Percentiles rank a stretch among this genome's conserved stretches.
Conservation (phyloP, 1,140 invertebrate species). For the Phenacoccus solenopsis region DNA sequence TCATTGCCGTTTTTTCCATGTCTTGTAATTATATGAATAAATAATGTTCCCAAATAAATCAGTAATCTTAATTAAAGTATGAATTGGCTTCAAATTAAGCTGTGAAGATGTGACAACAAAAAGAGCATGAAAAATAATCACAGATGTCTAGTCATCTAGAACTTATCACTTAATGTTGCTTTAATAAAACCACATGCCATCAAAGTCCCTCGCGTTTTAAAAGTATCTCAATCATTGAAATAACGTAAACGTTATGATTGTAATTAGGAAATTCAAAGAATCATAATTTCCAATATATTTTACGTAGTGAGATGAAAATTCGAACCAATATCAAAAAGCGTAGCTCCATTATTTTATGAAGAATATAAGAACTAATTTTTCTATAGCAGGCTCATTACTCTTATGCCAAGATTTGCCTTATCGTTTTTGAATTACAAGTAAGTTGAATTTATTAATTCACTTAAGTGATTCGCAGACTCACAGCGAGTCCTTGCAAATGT, state of each 20-base stretch:
- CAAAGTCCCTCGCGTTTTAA: slow-evolving; percentile 49
- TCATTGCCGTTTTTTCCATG: no score
- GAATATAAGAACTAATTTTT: slow-evolving; percentile 80
- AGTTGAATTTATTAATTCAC: no score
- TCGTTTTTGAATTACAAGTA: neutral
- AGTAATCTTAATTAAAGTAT: no score
- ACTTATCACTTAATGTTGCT: slow-evolving; percentile 51
- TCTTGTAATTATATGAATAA: no score
- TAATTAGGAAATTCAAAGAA: slow-evolving; percentile 45
- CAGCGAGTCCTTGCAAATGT: slow-evolving; percentile 69
- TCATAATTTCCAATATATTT: slow-evolving; percentile 58
- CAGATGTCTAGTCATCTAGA: neutral
- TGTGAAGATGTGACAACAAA: no score
- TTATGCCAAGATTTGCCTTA: slow-evolving; percentile 59
- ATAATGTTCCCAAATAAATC: no score
- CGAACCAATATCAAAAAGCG: slow-evolving; percentile 43
- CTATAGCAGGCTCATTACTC: slow-evolving; percentile 69
- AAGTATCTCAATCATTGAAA: no score
- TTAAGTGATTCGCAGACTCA: slow-evolving; percentile 32
- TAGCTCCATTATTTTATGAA: slow-evolving; percentile 64
- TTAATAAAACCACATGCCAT: slow-evolving; percentile 61
- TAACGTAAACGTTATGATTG: neutral
- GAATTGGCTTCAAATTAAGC: no score
- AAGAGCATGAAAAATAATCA: neutral
- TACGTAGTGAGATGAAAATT: slow-evolving; percentile 57